These are phyloP conservation scores for Varanus komodoensis DNA, from an alignment of 2,113 vertebrate genomes.

Conservation along the genomic window DNA sequence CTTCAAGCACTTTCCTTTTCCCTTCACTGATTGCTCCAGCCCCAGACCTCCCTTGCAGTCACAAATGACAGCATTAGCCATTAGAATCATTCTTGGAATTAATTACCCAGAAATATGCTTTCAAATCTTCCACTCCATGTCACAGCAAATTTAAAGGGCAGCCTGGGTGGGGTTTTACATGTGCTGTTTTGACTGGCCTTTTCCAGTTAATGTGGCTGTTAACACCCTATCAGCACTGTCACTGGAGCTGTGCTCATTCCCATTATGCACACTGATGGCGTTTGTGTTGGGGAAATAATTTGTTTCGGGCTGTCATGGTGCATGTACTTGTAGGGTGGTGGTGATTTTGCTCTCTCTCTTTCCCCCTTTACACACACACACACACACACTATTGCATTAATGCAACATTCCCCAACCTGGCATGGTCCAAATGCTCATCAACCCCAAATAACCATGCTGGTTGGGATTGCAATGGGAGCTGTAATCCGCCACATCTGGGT, in stretches of 20 bases:
- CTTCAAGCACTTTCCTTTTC: constrained; percentile 66
- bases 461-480: too few species aligned
- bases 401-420: too few species aligned
- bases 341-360: too few species aligned
- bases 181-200: constrained; percentile 54
- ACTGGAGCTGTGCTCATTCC: neutral
- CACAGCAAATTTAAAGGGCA: constrained; percentile 73
- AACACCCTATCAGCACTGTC: constrained; percentile 15
- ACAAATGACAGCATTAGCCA: constrained; percentile 74
- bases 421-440: too few species aligned
- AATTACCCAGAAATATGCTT: constrained; percentile 76
- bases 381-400: neutral
- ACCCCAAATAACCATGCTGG: too few species aligned
- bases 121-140: constrained; percentile 72
- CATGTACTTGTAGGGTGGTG: too few species aligned
- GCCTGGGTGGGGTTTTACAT: constrained; percentile 63
- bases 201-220: constrained; percentile 53
- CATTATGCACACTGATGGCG: neutral
- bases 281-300: neutral
- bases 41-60: constrained; percentile 64
- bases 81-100: constrained; percentile 75
- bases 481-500: too few species aligned
- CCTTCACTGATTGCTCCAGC: constrained; percentile 60
- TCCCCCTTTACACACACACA: too few species aligned
- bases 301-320: constrained; percentile 13